phyloP scores from a whole-genome alignment of 1,140 invertebrate genomes.

The Plodia interpunctella region DNA sequence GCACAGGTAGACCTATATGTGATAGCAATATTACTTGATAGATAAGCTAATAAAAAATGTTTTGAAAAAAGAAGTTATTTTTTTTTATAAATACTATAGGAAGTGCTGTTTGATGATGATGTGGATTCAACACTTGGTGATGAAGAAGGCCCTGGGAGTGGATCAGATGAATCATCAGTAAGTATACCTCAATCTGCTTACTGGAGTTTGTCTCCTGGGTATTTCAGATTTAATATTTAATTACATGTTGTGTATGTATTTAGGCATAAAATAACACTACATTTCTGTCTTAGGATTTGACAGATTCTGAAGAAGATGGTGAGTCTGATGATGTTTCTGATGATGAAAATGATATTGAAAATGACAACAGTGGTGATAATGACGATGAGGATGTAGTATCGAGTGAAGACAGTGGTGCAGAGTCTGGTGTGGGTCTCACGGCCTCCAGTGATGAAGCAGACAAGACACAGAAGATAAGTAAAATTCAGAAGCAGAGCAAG shows the following conservation, averaged over 20 bases:
- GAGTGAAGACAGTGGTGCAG: slow-evolving; percentile 27
- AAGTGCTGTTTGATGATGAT: slow-evolving; percentile 53
- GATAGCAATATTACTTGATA: neutral
- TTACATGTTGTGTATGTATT: too few relatives aligned
- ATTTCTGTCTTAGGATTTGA: slow-evolving; percentile 40
- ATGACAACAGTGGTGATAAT: slow-evolving; percentile 19
- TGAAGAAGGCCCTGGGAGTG: slow-evolving; percentile 28
- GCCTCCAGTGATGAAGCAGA: slow-evolving; percentile 27
- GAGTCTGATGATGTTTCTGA: neutral
- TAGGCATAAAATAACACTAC: too few relatives aligned
- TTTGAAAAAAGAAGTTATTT: neutral
- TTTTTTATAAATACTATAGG: slow-evolving; percentile 30
- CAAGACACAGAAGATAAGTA: slow-evolving; percentile 18
- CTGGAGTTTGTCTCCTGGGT: too few relatives aligned
- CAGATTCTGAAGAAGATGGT: slow-evolving; percentile 48
- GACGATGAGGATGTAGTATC: slow-evolving; percentile 25
- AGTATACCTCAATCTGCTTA: slow-evolving; percentile 17
- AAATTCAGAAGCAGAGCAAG: slow-evolving; percentile 11
- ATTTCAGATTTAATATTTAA: too few relatives aligned
- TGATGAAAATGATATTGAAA: slow-evolving; percentile 17
- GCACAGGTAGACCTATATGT: too few relatives aligned
- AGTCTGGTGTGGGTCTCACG: slow-evolving; percentile 21
- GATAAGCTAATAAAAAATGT: neutral
- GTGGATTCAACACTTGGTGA: slow-evolving; percentile 52
- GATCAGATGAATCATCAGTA: slow-evolving; percentile 33